Conservation (phyloP, 2,113 vertebrate genomes). For the Daphoenositta chrysoptera region DNA sequence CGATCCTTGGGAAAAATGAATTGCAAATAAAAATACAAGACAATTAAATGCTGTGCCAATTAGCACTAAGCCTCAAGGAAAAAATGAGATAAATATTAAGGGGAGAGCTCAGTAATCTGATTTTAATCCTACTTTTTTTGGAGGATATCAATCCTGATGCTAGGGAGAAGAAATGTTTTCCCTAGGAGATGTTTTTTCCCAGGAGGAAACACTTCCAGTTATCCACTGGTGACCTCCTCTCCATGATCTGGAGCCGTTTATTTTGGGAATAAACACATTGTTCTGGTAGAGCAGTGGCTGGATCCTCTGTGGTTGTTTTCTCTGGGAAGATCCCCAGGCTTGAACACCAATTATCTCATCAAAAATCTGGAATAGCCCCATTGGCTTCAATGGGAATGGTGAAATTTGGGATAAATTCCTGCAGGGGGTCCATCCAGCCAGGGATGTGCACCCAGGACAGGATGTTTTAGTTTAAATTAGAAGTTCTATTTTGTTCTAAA, state of each 20-base stretch:
- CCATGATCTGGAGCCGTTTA: background rate
- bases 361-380: background rate
- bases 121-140: background rate
- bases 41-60: slow-evolving; percentile 25
- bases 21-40: slow-evolving; percentile 45
- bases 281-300: background rate
- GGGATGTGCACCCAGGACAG: background rate
- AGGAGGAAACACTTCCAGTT: background rate
- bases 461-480: background rate
- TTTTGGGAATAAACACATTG: background rate
- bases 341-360: background rate
- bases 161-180: background rate
- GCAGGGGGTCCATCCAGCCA: background rate
- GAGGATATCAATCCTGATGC: background rate
- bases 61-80: background rate
- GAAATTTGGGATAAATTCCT: background rate
- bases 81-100: background rate
- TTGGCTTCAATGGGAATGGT: background rate
- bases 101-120: background rate
- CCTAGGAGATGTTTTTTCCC: background rate
- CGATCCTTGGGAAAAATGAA: background rate
- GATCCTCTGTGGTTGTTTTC: background rate
- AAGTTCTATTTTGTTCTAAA: background rate
- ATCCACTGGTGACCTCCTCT: background rate
- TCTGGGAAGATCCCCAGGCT: background rate